Conservation (phyloP, 2,888 invertebrate genomes). For the Pristionchus japonicus region DNA sequence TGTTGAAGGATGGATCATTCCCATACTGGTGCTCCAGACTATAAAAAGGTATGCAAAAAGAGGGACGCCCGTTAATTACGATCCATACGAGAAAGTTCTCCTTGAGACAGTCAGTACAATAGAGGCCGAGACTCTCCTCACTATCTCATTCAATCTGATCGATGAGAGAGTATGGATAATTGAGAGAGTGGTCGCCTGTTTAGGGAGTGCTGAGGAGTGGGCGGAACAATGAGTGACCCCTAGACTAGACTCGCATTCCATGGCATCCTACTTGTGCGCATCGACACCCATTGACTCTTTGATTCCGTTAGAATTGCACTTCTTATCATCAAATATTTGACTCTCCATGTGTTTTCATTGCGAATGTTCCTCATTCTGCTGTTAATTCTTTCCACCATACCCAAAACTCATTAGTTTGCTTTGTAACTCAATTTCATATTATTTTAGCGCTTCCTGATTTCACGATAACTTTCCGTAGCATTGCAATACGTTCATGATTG, state of each 20-base stretch:
- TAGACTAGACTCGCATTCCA: not conserved
- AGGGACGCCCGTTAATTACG: not conserved
- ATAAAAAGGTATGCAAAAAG: not conserved
- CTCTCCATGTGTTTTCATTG: not conserved
- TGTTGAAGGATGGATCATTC: not conserved
- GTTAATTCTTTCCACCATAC: not conserved
- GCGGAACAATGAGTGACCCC: slow-evolving; percentile 13
- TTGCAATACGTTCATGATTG: not conserved
- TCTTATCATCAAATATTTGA: not conserved
- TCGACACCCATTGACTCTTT: not conserved
- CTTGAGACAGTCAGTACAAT: slow-evolving; percentile 1
- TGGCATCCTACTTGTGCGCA: not conserved
- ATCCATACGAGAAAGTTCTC: slow-evolving; percentile 1
- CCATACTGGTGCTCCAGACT: not conserved
- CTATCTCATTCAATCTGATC: not conserved
- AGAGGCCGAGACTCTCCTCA: not conserved
- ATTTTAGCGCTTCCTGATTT: too few relatives aligned
- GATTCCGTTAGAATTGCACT: not conserved
- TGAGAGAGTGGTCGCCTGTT: not conserved
- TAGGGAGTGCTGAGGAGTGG: not conserved
- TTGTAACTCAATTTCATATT: too few relatives aligned
- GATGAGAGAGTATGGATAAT: not conserved
- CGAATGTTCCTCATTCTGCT: not conserved
- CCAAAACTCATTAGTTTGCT: too few relatives aligned
- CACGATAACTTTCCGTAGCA: not conserved